Evolutionary conservation across 2,797 vertebrate genomes (phyloP), one percentile per base, ranked within the genome.

Genomic region (Lacerta bilineata): DNA sequence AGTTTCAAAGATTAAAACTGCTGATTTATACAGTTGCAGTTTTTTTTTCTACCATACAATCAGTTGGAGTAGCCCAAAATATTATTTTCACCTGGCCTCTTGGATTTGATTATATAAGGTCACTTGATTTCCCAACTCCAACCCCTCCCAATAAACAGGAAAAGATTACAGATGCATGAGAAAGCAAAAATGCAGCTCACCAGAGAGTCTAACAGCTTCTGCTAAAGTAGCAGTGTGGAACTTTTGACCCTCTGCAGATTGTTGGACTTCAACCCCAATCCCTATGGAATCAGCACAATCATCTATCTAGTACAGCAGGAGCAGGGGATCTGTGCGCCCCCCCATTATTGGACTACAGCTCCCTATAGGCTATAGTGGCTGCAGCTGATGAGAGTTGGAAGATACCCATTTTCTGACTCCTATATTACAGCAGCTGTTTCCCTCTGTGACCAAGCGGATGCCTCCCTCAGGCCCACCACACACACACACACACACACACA

Each of bases 81-180:
- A 89, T 76, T 88, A 72, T 77, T 92, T 93, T 93, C 88, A 74
- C 82, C 8, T 46, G 77, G 68, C 72, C 41, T 78, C 0, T 69
- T 77, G 39, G 46, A 15, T 91, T 78, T 80, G 74, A 78, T 92
- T 88, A 76, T 66, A 20, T 43, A 78, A 86, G 75, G 29, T 72
- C 10, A 33, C 25, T 9, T 90, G n/a, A 55, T 87, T 87, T 91
- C 83, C 59, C 20, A 17, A 1, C 43, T n/a, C 29, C 39, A 29
- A 8, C 25, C 29, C 55, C 9, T 64, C 59, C 18, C 50, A 80
- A 50, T 89, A 78, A 94, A 87, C 50, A 76, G 69, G 77, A 84
- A 83, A 86, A 88, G 11, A 76, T 66, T n/a, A 81, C 41, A 66
- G 11, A 72, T 33, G 4, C 29, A 87, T 33, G 0, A 66, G 50